phyloP scores from a whole-genome alignment of 37 sponge, comb jelly and placozoan species.

The Amphimedon queenslandica region DNA sequence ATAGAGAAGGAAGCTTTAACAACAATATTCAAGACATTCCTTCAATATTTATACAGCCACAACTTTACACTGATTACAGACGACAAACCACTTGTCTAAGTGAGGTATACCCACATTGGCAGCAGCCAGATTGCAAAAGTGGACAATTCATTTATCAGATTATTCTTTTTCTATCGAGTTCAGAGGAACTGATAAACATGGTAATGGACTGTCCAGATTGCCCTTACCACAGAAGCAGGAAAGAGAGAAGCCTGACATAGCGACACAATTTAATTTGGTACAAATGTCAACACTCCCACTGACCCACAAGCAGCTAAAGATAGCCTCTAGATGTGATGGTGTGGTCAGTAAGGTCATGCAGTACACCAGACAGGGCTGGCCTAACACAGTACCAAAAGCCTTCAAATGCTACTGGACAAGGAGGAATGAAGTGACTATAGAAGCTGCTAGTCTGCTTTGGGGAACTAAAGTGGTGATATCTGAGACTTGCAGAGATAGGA shows the following conservation, averaged over 20 bases:
- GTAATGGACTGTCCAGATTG: constrained; percentile 1
- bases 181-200: not conserved
- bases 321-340: not conserved
- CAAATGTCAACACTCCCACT: not conserved
- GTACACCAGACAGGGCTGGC: not conserved
- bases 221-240: not conserved
- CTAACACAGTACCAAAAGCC: not conserved
- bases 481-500: no score
- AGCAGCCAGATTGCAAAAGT: constrained; percentile 29
- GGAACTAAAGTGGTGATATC: not conserved
- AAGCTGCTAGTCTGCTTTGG: not conserved
- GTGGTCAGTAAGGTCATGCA: not conserved
- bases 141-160: constrained; percentile 22
- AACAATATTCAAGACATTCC: constrained; percentile 26
- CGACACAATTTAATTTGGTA: not conserved
- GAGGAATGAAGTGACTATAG: not conserved
- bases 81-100: constrained; percentile 13
- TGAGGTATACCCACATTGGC: constrained; percentile 23
- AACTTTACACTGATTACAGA: constrained; percentile 32
- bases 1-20: constrained; percentile 23
- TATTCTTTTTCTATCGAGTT: not conserved
- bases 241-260: not conserved
- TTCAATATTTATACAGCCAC: constrained; percentile 31
- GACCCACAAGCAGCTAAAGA: not conserved
- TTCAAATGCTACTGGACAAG: not conserved